Base-by-base conservation (phyloP, 2,797 vertebrate species). In the Protosalanx chinensis region DNA sequence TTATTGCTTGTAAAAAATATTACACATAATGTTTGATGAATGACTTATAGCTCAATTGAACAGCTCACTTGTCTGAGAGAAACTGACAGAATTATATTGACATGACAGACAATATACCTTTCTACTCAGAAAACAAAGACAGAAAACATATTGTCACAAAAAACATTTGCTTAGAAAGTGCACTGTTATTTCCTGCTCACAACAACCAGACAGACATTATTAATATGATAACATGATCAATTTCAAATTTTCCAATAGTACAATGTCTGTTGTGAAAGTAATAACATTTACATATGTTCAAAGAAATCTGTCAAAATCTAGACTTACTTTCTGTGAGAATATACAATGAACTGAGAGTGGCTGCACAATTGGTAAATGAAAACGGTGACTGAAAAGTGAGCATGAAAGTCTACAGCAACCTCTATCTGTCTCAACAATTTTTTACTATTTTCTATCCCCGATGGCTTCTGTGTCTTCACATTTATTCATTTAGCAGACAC, bases 81-180 rank as follows among this genome's bases (percentile, higher is more conserved):
- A n/a, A 58, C 61, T 33, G 53, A 49, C 18, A 63, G 53, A 81
- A 81, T 85, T 82, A 78, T 64, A 78, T 77, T 84, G 84, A 71
- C 82, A 67, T 75, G 76, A 68, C 75, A 78, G 67, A 68, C 16
- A 46, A 77, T 35, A 37, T 12, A 67, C 56, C 46, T 72, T 74
- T 71, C 37, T 81, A 77, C 83, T 87, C 85, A 82, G 68, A 81
- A 82, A 81, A 78, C 73, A 10, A 66, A 20, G 8, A 64, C 73
- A 79, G 76, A 29, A 72, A 62, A 18, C 79, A 67, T 72, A 65
- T n/a, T 70, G 58, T 58, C 29, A 76, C 67, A 75, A 37, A n/a
- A 71, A 67, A 78, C 20, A 10, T 64, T 56, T 70, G 58, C 67
- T 35, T 18, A n/a, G 30, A 60, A 76, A 58, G 30, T 18, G 58